Evolutionary conservation across 2,797 vertebrate genomes (phyloP), one percentile per base, ranked within the genome.

Genomic region (Adrianichthys oophorus): DNA sequence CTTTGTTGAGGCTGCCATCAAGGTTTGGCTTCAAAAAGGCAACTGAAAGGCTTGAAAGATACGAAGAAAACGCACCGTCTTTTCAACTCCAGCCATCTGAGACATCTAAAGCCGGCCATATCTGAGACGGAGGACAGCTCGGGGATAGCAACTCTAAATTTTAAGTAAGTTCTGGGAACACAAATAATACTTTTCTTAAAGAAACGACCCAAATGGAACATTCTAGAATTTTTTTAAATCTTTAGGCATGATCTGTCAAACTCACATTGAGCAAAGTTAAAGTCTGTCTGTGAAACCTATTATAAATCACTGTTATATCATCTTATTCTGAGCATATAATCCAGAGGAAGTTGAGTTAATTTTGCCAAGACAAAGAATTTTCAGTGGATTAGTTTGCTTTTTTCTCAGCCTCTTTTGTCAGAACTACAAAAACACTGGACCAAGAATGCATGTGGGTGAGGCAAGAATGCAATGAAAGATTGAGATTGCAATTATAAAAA

Each of bases 21-120:
- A 57, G 60, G 26, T 62, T 16, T n/a, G 65, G 65, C 70, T 74
- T 80, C 74, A 80, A 74, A 70, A 56, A 60, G 64, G 71, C 54
- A 65, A 79, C 70, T 48, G 61, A 74, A 52, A 47, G 48, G 52
- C 50, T 72, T 60, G 75, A 75, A 70, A 70, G 83, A 84, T 68
- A 48, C 7, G 32, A 78, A 80, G 82, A 83, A 82, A 85, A 74
- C 32, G 2, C 56, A 45, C 59, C 52, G 61, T 47, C 59, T 76
- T 85, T 89, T 83, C 62, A 85, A 84, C 79, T 78, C 70, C 41
- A 56, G 66, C 65, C 46, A 24, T 55, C 64, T 14, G 61, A 54
- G 79, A 80, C 81, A 74, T 86, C 80, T 84, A 84, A 87, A 58
- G 75, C 18, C 37, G 61, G 62, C 67, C 68, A 62, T 15, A 52